phyloP scores from a whole-genome alignment of 2,797 vertebrate genomes.

The Pogonophryne albipinna region DNA sequence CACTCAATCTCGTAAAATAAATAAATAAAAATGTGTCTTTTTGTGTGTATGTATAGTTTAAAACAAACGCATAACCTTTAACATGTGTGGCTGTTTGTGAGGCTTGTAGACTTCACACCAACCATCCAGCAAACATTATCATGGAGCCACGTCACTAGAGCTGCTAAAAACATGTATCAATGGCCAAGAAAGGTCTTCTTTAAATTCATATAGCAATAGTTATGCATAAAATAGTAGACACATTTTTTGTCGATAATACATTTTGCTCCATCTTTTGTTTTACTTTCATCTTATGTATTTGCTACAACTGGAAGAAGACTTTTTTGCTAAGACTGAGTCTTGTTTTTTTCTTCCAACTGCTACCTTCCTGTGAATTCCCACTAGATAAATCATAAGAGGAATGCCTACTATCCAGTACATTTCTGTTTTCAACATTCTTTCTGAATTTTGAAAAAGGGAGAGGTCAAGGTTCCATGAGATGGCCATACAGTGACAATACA shows the following conservation, averaged over 20 bases:
- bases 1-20: too few species aligned
- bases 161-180: neutral
- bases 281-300: neutral
- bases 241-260: too few species aligned
- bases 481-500: too few species aligned
- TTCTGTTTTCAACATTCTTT: neutral
- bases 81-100: too few species aligned
- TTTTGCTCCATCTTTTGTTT: neutral
- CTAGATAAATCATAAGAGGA: neutral
- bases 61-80: too few species aligned
- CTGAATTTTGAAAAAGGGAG: neutral
- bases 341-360: neutral
- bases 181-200: neutral
- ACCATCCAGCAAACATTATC: neutral
- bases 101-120: too few species aligned
- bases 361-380: neutral
- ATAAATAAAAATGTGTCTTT: too few species aligned
- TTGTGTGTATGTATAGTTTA: too few species aligned
- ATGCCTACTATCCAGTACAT: neutral
- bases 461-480: neutral
- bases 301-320: neutral
- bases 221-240: neutral
- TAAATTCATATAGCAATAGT: neutral
- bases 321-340: neutral
- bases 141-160: too few species aligned